A percentile compares a stretch with the other conserved stretches of the same genome.
These are phyloP conservation scores for Pungitius pungitius DNA, from an alignment of 2,113 vertebrate genomes.

Conservation along the genomic window DNA sequence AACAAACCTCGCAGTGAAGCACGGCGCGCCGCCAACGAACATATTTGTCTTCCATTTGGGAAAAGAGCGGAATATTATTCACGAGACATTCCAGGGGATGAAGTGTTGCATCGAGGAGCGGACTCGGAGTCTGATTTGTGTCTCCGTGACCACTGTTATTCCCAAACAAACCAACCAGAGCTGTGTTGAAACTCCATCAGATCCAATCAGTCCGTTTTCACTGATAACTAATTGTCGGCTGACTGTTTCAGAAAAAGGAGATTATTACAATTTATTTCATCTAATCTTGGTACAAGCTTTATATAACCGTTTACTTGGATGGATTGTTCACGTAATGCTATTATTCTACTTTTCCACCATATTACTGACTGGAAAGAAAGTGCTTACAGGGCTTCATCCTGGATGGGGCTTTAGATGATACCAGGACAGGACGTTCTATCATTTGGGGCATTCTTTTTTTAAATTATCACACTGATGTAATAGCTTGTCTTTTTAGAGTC, in stretches of 20 bases:
- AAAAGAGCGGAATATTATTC: conserved; percentile 57
- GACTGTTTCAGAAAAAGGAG: not conserved
- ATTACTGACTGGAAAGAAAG: not conserved
- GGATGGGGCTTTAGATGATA: not conserved
- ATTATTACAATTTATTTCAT: too few species aligned
- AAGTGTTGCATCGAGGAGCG: conserved; percentile 46
- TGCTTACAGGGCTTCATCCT: not conserved
- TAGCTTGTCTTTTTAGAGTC: too few species aligned
- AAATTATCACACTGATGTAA: too few species aligned
- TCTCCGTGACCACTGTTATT: conserved; percentile 38
- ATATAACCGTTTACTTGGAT: not conserved
- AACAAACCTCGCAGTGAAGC: conserved; percentile 61
- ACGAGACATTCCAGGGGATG: conserved; percentile 60
- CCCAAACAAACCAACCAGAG: conserved; percentile 26
- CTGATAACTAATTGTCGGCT: not conserved
- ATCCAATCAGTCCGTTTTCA: conserved; percentile 4
- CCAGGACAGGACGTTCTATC: not conserved
- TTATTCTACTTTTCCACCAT: not conserved
- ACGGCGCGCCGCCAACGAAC: conserved; percentile 76
- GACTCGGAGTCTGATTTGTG: conserved; percentile 53
- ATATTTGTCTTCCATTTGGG: conserved; percentile 77
- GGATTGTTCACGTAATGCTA: not conserved
- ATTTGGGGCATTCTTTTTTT: not conserved
- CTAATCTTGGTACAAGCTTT: not conserved
- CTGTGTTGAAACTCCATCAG: conserved; percentile 7